Conservation (phyloP, 2,113 vertebrate species). For the Notarius quadriscutis region DNA sequence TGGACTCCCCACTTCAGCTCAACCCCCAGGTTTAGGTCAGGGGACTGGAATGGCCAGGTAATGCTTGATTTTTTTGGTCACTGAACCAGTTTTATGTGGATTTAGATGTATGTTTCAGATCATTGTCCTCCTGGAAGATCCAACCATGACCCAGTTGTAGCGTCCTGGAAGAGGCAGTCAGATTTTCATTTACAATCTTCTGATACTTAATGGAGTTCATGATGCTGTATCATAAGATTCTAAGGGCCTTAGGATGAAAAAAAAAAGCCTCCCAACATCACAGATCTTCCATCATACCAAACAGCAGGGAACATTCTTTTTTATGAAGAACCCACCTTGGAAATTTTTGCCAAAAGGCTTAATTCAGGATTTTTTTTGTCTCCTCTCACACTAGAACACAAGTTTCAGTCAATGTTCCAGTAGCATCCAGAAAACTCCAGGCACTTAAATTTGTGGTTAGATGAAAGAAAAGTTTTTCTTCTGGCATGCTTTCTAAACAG, state of each 20-base stretch:
- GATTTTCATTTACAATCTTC: not conserved
- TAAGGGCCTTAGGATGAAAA: not conserved
- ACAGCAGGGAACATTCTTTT: not conserved
- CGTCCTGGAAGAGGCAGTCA: not conserved
- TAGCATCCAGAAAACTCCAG: not conserved
- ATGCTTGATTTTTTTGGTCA: not conserved
- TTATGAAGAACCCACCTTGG: not conserved
- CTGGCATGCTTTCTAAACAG: not conserved
- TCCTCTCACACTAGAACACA: not conserved
- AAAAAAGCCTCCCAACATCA: not conserved
- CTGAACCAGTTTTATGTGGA: not conserved
- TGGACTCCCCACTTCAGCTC: not conserved
- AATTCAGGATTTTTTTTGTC: not conserved
- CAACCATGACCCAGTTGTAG: not conserved
- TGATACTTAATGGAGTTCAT: not conserved
- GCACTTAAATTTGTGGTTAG: constrained; percentile 1
- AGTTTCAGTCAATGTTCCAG: not conserved
- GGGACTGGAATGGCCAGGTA: not conserved
- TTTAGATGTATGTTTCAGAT: not conserved
- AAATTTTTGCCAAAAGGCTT: not conserved
- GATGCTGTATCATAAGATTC: not conserved
- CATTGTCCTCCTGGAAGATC: not conserved
- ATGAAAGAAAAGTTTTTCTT: not conserved
- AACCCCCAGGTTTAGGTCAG: not conserved
- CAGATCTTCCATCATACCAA: not conserved